Conservation (phyloP, 2,888 invertebrate species). For the Phrixothrix hirtus region DNA sequence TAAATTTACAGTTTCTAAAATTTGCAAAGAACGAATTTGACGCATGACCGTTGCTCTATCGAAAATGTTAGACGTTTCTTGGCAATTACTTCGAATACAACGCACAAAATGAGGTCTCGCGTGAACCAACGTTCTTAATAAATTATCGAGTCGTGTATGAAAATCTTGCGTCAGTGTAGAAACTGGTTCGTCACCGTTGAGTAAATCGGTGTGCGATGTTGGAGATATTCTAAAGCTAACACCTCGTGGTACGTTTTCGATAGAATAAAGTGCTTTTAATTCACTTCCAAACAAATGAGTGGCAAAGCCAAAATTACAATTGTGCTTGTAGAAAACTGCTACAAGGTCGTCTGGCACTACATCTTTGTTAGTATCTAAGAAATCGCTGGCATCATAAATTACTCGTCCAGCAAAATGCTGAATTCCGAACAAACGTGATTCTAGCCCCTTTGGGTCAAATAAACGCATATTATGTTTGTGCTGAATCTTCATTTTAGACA, state of each 20-base stretch:
- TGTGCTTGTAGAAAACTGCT: constrained; percentile 88
- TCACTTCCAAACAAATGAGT: constrained; percentile 94
- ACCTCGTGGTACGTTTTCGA: constrained; percentile 75
- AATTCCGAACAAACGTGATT: constrained; percentile 83
- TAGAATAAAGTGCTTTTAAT: constrained; percentile 77
- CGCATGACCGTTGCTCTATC: constrained; percentile 82
- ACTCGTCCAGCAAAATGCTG: constrained; percentile 89
- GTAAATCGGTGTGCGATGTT: constrained; percentile 80
- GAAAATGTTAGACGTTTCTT: constrained; percentile 80
- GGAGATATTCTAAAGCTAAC: constrained; percentile 88
- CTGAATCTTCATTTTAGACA: constrained; percentile 78
- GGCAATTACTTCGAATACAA: constrained; percentile 85
- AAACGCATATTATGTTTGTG: constrained; percentile 82
- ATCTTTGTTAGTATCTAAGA: constrained; percentile 90
- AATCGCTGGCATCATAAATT: constrained; percentile 86
- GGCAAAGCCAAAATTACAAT: constrained; percentile 95
- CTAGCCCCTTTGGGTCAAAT: constrained; percentile 77
- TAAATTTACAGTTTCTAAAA: constrained; percentile 92
- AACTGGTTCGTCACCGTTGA: constrained; percentile 83
- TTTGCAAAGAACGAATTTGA: constrained; percentile 83
- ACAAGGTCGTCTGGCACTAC: constrained; percentile 90
- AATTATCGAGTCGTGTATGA: constrained; percentile 89
- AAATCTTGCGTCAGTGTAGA: constrained; percentile 94
- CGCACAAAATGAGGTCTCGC: constrained; percentile 94
- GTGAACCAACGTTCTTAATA: constrained; percentile 87